Evolutionary conservation across 1,140 invertebrate species (phyloP).

Genomic region (Drosophila takahashii): DNA sequence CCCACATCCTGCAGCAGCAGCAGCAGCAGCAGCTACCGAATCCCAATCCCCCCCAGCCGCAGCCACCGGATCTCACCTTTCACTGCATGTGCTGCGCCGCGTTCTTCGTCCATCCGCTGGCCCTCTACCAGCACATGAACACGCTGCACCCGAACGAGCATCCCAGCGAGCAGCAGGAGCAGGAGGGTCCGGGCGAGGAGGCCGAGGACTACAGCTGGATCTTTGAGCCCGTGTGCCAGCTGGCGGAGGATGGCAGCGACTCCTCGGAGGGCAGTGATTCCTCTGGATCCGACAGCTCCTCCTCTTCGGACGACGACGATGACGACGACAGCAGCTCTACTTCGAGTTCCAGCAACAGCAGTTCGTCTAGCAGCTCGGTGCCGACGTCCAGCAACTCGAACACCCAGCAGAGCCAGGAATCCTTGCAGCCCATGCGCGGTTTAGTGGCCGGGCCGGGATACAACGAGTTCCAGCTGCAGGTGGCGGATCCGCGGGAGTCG

Average conservation of each 20-base stretch:
- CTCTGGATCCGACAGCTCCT: slow-evolving; percentile 16
- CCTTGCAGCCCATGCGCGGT: slow-evolving; percentile 43
- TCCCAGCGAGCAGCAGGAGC: slow-evolving; percentile 16
- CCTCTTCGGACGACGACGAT: slow-evolving; percentile 33
- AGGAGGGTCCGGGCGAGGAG: slow-evolving; percentile 26
- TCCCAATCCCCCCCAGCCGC: slow-evolving; percentile 35
- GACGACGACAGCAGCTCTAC: slow-evolving; percentile 43
- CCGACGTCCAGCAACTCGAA: slow-evolving; percentile 51
- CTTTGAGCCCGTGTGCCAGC: slow-evolving; percentile 80
- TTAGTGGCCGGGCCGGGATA: slow-evolving; percentile 33
- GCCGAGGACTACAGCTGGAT: slow-evolving; percentile 79
- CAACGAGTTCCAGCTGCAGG: slow-evolving; percentile 63
- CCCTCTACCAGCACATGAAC: slow-evolving; percentile 83
- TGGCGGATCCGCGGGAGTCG: slow-evolving; percentile 65
- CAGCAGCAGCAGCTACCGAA: slow-evolving; percentile 64
- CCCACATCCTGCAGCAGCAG: slow-evolving; percentile 37
- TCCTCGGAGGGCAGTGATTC: slow-evolving; percentile 42
- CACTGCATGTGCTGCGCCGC: slow-evolving; percentile 82
- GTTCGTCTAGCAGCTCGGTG: slow-evolving; percentile 46
- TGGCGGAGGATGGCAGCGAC: slow-evolving; percentile 54
- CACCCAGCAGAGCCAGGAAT: slow-evolving; percentile 45
- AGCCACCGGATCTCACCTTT: slow-evolving; percentile 80
- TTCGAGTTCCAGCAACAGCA: slow-evolving; percentile 45
- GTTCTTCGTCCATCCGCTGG: slow-evolving; percentile 73
- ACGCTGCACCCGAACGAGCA: slow-evolving; percentile 61